Percentiles rank a stretch among this genome's conserved stretches.
Conservation (phyloP, 2,888 invertebrate species). For the Microctonus hyperodae region DNA sequence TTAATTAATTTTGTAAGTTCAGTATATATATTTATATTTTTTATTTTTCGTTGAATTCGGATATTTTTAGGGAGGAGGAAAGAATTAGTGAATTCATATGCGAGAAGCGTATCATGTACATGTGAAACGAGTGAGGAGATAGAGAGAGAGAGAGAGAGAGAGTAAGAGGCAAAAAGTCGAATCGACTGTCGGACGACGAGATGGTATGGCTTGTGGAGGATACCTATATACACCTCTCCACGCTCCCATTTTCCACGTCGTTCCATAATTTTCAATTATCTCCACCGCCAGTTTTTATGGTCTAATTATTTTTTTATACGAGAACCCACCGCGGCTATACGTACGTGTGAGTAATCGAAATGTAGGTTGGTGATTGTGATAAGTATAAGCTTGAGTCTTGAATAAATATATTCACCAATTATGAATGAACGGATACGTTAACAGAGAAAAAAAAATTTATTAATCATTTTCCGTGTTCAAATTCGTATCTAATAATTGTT, state of each 20-base stretch:
- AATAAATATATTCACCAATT: slow-evolving; percentile 24
- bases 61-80: slow-evolving; percentile 7
- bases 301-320: slow-evolving; percentile 45
- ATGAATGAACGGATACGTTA: slow-evolving; percentile 14
- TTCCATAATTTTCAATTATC: slow-evolving; percentile 47
- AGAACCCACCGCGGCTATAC: slow-evolving; percentile 27
- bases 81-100: slow-evolving; percentile 24
- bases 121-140: slow-evolving; percentile 23
- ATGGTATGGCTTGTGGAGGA: slow-evolving; percentile 29
- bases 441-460: slow-evolving; percentile 10
- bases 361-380: slow-evolving; percentile 42
- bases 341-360: slow-evolving; percentile 41
- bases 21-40: neutral
- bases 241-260: slow-evolving; percentile 44
- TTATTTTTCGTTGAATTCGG: neutral
- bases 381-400: slow-evolving; percentile 36
- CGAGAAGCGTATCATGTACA: slow-evolving; percentile 27
- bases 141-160: slow-evolving; percentile 20
- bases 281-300: slow-evolving; percentile 43
- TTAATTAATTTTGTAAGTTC: neutral
- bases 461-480: slow-evolving; percentile 19
- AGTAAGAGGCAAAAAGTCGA: slow-evolving; percentile 30
- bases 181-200: slow-evolving; percentile 44
- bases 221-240: slow-evolving; percentile 33
- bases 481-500: slow-evolving; percentile 30